Evolutionary conservation across 2,113 vertebrate genomes (phyloP), one percentile per base, ranked within the genome.

Genomic region (Rhinichthys klamathensis): DNA sequence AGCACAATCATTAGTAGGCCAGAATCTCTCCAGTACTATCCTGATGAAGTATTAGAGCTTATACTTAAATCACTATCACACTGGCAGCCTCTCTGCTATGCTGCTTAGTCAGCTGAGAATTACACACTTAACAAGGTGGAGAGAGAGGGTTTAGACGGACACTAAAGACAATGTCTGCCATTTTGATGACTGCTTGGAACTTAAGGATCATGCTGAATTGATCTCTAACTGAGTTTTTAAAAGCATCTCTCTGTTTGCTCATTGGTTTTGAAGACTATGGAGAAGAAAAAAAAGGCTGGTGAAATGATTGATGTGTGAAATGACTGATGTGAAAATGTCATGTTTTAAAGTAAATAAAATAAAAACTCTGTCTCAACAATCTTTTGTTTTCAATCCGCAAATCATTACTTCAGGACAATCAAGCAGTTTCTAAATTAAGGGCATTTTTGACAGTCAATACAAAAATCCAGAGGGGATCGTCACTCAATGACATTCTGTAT

Each of bases 1-100:
- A 96, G 93, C 94, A 97, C 93, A 96, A 94, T 94, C 95, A 95
- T 97, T 96, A 97, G 96, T 96, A 96, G 93, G 94, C 93, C 91
- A 93, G 87, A 95, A 92, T 90, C 92, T 92, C 88, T 91, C 86
- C 92, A 89, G 77, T 63, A 90, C 78, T 90, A 91, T 91, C 87
- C 91, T 82, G 89, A 91, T 94, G 89, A 94, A 93, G 94, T 92
- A 95, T 93, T 93, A 96, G 92, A 92, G 92, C 87, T 91, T 93
- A 82, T 80, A 65, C 23, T 38, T 81, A 69, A 89, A 91, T 92
- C 49, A 51, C 61, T 88, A 63, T 89, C 90, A 93, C 87, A 91
- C 81, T 91, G 77, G 23, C 58, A n/a, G n/a, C 78, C 76, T 89
- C 86, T 88, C 84, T 85, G 77, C 81, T 90, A 78, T 86, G 82